Conservation (phyloP, 2,113 vertebrate genomes). For the Anser cygnoides region DNA sequence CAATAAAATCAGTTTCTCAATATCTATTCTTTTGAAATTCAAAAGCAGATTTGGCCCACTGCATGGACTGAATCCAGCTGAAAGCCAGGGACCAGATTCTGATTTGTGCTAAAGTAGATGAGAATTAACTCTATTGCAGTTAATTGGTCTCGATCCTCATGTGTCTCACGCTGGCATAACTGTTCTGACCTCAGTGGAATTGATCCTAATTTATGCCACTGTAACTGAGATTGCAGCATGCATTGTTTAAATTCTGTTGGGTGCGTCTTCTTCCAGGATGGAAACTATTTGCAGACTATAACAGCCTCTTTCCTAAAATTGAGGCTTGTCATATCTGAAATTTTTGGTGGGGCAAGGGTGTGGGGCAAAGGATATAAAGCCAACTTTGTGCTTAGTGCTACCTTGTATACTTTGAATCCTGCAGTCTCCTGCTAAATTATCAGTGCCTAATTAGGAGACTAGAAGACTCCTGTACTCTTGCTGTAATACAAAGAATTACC, state of each 20-base stretch:
- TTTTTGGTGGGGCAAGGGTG: constrained; percentile 58
- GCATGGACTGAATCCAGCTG: background rate
- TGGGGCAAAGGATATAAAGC: constrained; percentile 15
- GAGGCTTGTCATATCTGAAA: constrained; percentile 51
- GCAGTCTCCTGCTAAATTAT: background rate
- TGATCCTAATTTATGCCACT: constrained; percentile 51
- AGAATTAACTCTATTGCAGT: background rate
- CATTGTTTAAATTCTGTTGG: constrained; percentile 49
- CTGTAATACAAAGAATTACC: background rate
- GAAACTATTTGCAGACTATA: constrained; percentile 64
- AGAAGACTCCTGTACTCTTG: background rate
- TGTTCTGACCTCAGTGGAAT: constrained; percentile 56
- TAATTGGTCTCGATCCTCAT: background rate
- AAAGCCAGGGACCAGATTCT: background rate
- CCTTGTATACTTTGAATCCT: background rate
- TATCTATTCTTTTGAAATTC: background rate
- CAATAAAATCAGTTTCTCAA: background rate
- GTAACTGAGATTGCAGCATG: constrained; percentile 46
- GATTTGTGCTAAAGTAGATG: background rate
- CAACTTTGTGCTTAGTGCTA: constrained; percentile 13
- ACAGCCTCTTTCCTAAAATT: background rate
- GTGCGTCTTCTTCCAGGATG: constrained; percentile 46
- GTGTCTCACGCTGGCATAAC: constrained; percentile 31
- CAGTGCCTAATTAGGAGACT: background rate
- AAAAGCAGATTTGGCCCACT: background rate